These are phyloP conservation scores for Cylloceria caligata DNA, from an alignment of 2,888 invertebrate genomes.

Conservation along the genomic window DNA sequence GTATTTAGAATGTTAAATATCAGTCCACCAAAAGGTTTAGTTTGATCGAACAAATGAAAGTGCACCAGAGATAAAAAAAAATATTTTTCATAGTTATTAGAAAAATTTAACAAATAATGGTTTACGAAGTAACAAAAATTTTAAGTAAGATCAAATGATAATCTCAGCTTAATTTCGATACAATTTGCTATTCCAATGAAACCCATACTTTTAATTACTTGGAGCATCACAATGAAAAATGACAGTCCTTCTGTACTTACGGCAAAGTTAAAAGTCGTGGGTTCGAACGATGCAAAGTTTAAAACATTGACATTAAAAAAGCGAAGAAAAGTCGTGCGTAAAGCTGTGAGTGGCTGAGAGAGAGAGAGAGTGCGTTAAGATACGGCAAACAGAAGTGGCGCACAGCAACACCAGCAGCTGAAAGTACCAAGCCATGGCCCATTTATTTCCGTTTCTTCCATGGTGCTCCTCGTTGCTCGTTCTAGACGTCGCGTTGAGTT, in stretches of 20 bases:
- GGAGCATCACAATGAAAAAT: not conserved
- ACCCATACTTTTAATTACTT: too few species aligned
- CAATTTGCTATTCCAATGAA: too few species aligned
- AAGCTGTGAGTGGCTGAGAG: not conserved
- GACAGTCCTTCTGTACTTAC: too few species aligned
- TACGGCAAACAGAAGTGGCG: not conserved
- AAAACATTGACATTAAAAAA: constrained; percentile 9
- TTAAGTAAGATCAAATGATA: too few species aligned
- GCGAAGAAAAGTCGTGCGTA: not conserved
- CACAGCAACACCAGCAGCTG: not conserved
- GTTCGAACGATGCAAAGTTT: constrained; percentile 14
- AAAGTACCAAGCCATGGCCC: constrained; percentile 35
- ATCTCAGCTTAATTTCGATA: too few species aligned
- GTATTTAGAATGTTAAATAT: too few species aligned
- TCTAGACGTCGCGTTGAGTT: constrained; percentile 35
- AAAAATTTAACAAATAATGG: too few species aligned
- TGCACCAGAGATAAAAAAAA: too few species aligned
- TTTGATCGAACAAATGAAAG: too few species aligned
- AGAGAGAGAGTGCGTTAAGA: not conserved
- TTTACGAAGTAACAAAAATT: too few species aligned
- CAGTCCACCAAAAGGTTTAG: too few species aligned
- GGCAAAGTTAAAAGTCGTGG: not conserved
- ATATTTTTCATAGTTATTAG: too few species aligned
- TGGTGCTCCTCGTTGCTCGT: not conserved
- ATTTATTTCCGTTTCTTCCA: constrained; percentile 38